Evolutionary conservation across 30 jellyfish, hydroid and myxozoan species (phyloP).

Genomic region (Aurelia sp.): DNA sequence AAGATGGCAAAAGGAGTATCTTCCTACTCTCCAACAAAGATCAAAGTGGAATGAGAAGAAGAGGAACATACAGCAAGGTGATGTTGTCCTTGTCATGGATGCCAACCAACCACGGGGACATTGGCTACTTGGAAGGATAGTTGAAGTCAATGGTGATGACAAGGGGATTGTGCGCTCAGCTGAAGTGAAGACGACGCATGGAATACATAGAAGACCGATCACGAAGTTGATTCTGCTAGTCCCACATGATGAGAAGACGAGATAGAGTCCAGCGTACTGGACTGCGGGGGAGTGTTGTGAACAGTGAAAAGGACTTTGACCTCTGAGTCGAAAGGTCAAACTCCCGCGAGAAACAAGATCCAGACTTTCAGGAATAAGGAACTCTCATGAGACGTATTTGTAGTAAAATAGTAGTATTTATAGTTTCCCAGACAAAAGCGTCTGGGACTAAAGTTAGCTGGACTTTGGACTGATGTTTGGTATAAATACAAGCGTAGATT

Average conservation of each 20-base stretch:
- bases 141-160: conserved; percentile 31
- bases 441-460: too few relatives aligned
- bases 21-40: conserved; percentile 25
- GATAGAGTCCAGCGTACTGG: conserved; percentile 56
- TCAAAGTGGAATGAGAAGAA: conserved; percentile 29
- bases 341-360: too few relatives aligned
- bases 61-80: conserved; percentile 30
- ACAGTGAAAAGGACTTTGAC: background rate
- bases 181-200: conserved; percentile 13
- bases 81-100: conserved; percentile 34
- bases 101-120: conserved; percentile 44
- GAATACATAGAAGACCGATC: conserved; percentile 19
- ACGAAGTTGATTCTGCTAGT: conserved; percentile 29
- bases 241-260: conserved; percentile 35
- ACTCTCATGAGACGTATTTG: too few relatives aligned
- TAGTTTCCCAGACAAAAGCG: too few relatives aligned
- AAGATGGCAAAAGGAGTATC: too few relatives aligned
- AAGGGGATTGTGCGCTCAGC: conserved; percentile 38
- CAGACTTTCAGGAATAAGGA: too few relatives aligned
- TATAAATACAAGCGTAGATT: too few relatives aligned
- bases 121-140: conserved; percentile 41
- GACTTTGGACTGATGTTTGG: too few relatives aligned
- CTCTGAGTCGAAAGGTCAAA: too few relatives aligned
- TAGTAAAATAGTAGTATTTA: too few relatives aligned
- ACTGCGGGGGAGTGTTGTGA: conserved; percentile 52